Evolutionary conservation across 2,797 vertebrate genomes (phyloP).

Genomic region (Zonotrichia albicollis): DNA sequence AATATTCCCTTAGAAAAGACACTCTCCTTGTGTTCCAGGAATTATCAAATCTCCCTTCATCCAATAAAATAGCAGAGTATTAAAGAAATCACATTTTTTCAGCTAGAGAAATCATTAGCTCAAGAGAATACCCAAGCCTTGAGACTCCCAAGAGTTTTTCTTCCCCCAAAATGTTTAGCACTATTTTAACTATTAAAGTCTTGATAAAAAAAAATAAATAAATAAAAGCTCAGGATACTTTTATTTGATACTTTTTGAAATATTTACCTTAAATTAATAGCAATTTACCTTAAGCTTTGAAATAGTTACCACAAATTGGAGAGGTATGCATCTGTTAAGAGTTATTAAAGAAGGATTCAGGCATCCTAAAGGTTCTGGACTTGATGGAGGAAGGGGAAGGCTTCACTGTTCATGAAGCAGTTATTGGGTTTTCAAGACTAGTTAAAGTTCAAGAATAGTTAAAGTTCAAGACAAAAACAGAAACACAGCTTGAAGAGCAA

Average conservation of each 20-base stretch:
- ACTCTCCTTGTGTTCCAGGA: neutral
- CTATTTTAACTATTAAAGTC: neutral
- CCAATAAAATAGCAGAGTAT: neutral
- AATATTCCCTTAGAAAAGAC: neutral
- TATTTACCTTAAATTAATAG: neutral
- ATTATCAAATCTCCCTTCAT: neutral
- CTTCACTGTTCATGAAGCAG: neutral
- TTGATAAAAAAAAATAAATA: neutral
- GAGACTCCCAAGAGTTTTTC: neutral
- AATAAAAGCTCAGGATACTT: neutral
- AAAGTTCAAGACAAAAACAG: neutral
- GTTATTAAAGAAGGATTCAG: neutral
- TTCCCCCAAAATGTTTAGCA: neutral
- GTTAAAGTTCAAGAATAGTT: neutral
- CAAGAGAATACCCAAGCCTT: neutral
- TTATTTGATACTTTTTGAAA: neutral
- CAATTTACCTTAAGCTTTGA: neutral
- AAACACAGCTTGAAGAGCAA: neutral
- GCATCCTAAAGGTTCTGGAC: neutral
- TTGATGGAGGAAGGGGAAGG: neutral
- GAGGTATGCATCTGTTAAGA: neutral
- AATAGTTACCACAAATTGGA: neutral
- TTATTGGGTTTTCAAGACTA: neutral
- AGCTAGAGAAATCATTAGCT: neutral
- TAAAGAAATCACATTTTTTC: neutral